These are phyloP conservation scores for Corynorhinus townsendii DNA, from an alignment of 2,113 vertebrate species.

Conservation along the genomic window DNA sequence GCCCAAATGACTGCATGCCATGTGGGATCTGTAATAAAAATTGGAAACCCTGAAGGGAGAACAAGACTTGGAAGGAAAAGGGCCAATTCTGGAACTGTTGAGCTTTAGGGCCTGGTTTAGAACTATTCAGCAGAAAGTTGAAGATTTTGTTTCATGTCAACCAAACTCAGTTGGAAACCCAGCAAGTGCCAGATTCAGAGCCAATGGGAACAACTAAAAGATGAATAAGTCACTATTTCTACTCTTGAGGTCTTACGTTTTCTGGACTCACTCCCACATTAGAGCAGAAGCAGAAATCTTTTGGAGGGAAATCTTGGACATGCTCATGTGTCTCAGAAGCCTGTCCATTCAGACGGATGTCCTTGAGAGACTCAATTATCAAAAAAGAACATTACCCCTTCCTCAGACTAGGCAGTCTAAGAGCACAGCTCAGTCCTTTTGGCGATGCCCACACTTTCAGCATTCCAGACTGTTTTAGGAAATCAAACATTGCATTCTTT, in stretches of 20 bases:
- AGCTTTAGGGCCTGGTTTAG: not conserved
- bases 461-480: not conserved
- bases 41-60: not conserved
- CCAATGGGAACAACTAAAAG: not conserved
- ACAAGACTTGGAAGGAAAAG: not conserved
- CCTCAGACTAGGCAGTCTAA: not conserved
- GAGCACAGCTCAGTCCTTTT: not conserved
- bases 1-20: not conserved
- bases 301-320: not conserved
- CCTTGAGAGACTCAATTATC: not conserved
- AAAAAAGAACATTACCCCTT: not conserved
- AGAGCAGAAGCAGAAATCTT: not conserved
- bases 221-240: not conserved
- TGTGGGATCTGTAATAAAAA: not conserved
- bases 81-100: not conserved
- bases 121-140: not conserved
- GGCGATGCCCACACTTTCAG: not conserved
- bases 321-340: not conserved
- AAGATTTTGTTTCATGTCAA: slow-evolving; percentile 1
- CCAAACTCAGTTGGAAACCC: slow-evolving; percentile 11
- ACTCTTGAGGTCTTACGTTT: not conserved
- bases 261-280: not conserved
- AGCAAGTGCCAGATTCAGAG: not conserved
- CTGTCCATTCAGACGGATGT: not conserved
- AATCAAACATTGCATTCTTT: not conserved